Base-by-base conservation (phyloP, 2,797 vertebrate species). In the Ataeniobius toweri region DNA sequence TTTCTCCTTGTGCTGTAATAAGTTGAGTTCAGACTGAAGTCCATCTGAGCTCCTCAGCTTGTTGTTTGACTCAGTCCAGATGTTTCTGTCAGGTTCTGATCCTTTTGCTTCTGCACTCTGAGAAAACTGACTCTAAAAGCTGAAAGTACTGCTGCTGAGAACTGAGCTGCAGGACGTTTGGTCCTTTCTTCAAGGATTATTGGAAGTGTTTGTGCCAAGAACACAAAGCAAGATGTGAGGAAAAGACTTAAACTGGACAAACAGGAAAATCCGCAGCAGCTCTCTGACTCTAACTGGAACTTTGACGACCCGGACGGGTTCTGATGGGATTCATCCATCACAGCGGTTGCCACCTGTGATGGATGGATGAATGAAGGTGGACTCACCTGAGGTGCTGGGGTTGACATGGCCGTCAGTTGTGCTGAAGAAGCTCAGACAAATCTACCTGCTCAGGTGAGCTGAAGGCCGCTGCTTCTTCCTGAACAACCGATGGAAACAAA, bases 331-430 rank as follows among this genome's bases (percentile, higher is more conserved):
- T 10, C 55, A 10, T n/a, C 22, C 55, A 3, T 8, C 24, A 22
- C 39, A 16, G 22, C 18, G 20, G 53, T 5, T 20, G 3, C 13
- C 12, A 16, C 14, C 14, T 16, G 41, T 3, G 46, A 28, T 16
- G 9, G 46, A 28, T 16, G 9, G 0, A 48, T 3, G 55, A 46
- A 13, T 8, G 36, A 16, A 59, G 73, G 1, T 1, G 13, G 44
- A 46, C 53, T 85, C 91, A 95, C 95, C 94, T 95, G 94, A 51
- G 84, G 74, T 2, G 90, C 81, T 75, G 88, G 58, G 73, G 90
- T 90, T 63, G 95, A 92, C 95, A 96, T 95, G 79, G 44, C 91
- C 79, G 59, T 75, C 59, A 5, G 59, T 10, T 51, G 26, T 50
- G 59, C 20, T 26, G 59, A 69, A 67, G 24, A 6, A 0, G 48